Conservation (phyloP, 2,113 vertebrate species). For the Aphyosemion australe region DNA sequence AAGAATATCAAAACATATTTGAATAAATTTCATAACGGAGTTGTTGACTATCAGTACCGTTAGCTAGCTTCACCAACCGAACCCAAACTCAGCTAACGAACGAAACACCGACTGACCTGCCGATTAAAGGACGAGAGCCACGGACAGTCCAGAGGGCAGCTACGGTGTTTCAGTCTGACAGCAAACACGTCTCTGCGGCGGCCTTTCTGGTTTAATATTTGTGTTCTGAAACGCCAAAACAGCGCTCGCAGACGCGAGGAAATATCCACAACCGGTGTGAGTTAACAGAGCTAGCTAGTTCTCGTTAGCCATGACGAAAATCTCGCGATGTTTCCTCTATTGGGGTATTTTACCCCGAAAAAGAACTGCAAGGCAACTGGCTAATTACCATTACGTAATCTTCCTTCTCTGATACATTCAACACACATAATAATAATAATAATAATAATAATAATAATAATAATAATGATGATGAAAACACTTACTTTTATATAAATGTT, state of each 20-base stretch:
- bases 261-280: constrained; percentile 57
- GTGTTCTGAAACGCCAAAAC: not conserved
- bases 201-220: not conserved
- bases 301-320: constrained; percentile 49
- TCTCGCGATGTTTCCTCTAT: constrained; percentile 29
- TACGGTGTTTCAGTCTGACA: constrained; percentile 11
- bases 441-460: not conserved
- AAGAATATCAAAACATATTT: too few relatives aligned
- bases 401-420: not conserved
- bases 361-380: constrained; percentile 1
- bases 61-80: constrained; percentile 35
- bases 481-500: too few relatives aligned
- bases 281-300: constrained; percentile 51
- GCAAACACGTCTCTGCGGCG: constrained; percentile 1
- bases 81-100: constrained; percentile 18
- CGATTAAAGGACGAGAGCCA: constrained; percentile 46
- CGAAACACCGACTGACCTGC: constrained; percentile 58
- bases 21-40: not conserved
- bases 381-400: too few relatives aligned
- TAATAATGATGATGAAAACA: too few relatives aligned
- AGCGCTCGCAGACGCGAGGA: constrained; percentile 13
- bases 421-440: not conserved
- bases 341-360: not conserved
- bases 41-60: not conserved
- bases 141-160: constrained; percentile 22